Evolutionary conservation across 1,140 invertebrate species (phyloP), one percentile per base, ranked within the genome.

Genomic region (Gyrodactylus salaris): DNA sequence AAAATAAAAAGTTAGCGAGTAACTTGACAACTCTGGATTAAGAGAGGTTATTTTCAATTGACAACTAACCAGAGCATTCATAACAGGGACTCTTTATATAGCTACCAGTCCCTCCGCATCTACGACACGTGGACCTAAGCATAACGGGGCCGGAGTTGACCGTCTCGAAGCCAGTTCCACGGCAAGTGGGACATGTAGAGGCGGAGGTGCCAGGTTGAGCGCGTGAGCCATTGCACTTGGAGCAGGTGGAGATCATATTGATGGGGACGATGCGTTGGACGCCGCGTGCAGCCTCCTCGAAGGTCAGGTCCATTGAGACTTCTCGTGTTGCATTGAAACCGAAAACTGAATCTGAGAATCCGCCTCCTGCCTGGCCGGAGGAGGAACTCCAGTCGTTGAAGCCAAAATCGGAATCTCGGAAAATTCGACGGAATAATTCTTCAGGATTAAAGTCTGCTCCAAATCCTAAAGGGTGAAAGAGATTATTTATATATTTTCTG

Each of bases 281-380:
- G 68, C 95, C 95, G 72, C 90, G 84, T 1, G 92, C 91, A 22
- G 95, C 94, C 85, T 99, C 89, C 73, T 88, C 85, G 80, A 99
- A 99, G 0, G 87, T 86, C 70, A 99, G 80, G 78, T 90, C 89
- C 83, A 99, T 86, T 26, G 88, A 84, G 20, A 89, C 81, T 86
- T 91, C 76, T 71, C 78, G 77, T 25, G 20, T n/a, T 27, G 24
- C 70, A 20, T 69, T n/a, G 22, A 24, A 7, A 2, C 26, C 34
- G n/a, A 25, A 68, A 26, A 22, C 73, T 16, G n/a, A 68, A 68
- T 74, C 24, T 2, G 54, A 74, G 74, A 75, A 75, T n/a, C n/a
- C n/a, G 25, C 54, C 73, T 27, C 69, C 70, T 20, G 27, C 70
- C 54, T 69, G 68, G 34, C 72, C 34, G 16, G 2, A 19, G 16